These are phyloP conservation scores for Lampris megalopsis DNA, from an alignment of 2,113 vertebrate genomes.

Conservation along the genomic window DNA sequence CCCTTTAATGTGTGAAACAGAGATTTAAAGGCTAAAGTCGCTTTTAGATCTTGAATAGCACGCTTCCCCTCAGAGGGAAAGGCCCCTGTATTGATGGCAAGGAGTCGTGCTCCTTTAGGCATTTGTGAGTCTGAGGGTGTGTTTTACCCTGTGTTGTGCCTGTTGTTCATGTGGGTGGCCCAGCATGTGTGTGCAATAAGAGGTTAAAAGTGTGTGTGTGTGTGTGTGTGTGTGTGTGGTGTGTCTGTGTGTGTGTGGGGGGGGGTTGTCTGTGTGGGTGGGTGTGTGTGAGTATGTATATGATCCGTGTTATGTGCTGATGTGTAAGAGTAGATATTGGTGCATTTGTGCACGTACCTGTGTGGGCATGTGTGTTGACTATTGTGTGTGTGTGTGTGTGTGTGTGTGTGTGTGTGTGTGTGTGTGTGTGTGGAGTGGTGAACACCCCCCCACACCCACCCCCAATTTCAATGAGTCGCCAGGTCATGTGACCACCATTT, in stretches of 20 bases:
- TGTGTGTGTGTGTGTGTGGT: slow-evolving; percentile 28
- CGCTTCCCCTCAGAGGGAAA: slow-evolving; percentile 49
- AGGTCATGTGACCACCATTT: slow-evolving; percentile 73
- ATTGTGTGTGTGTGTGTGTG: slow-evolving; percentile 35
- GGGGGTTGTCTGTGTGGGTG: slow-evolving; percentile 21
- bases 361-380: slow-evolving; percentile 6
- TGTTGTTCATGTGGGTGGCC: slow-evolving; percentile 74
- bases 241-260: slow-evolving; percentile 27
- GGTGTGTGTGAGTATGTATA: slow-evolving; percentile 16
- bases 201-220: slow-evolving; percentile 41
- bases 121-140: slow-evolving; percentile 54
- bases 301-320: neutral
- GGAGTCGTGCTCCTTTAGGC: slow-evolving; percentile 65
- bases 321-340: too few species aligned
- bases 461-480: slow-evolving; percentile 32
- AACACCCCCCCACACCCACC: too few species aligned
- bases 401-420: slow-evolving; percentile 59
- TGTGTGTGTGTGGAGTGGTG: slow-evolving; percentile 9
- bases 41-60: slow-evolving; percentile 46
- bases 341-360: neutral
- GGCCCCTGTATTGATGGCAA: slow-evolving; percentile 59
- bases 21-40: slow-evolving; percentile 57
- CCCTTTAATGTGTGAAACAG: slow-evolving; percentile 43
- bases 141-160: slow-evolving; percentile 68
- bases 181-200: slow-evolving; percentile 22